Evolutionary conservation across 2,113 vertebrate genomes (phyloP), one percentile per base, ranked within the genome.

Genomic region (Rousettus leschenaultii): DNA sequence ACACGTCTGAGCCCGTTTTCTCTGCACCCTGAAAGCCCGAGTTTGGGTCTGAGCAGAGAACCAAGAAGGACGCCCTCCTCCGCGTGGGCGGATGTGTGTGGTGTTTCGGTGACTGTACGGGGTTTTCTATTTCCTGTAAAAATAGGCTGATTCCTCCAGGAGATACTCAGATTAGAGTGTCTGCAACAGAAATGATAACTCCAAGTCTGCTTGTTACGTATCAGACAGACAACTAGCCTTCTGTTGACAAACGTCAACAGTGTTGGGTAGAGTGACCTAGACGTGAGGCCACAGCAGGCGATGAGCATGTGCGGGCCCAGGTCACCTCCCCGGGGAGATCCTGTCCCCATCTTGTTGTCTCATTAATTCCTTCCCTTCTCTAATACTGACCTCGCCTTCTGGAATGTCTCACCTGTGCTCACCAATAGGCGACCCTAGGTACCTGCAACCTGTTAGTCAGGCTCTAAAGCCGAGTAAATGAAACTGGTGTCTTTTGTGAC

Each of bases 371-470:
- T 95, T 87, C 77, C 86, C 24, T 95, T 80, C 78, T 74, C 73
- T 73, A 48, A 35, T 18, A 53, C 6, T 57, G 86, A 90, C 86
- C 45, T 95, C 66, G 59, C 48, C 30, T 84, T 33, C 71, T 89
- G 85, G 73, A 90, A 66, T 68, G 77, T 88, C 30, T 92, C 82
- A 77, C 61, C 75, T 92, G 7, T 43, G 70, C 70, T 85, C 70
- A 91, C 51, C 61, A 55, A 74, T 63, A 80, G 68, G 70, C 33
- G 16, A 26, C 74, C 63, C 63, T 68, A 15, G 30, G 66, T n/a
- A 35, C 26, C 35, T 21, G 30, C 55, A 96, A 90, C 94, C 82
- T 92, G 94, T 65, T 95, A 15, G 83, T 91, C 94, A 94, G 82
- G 96, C 86, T 98, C 61, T 48, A 28, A 94, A 79, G 33, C 38